These are phyloP conservation scores for Macropis europaea DNA, from an alignment of 2,888 invertebrate species.

Conservation along the genomic window DNA sequence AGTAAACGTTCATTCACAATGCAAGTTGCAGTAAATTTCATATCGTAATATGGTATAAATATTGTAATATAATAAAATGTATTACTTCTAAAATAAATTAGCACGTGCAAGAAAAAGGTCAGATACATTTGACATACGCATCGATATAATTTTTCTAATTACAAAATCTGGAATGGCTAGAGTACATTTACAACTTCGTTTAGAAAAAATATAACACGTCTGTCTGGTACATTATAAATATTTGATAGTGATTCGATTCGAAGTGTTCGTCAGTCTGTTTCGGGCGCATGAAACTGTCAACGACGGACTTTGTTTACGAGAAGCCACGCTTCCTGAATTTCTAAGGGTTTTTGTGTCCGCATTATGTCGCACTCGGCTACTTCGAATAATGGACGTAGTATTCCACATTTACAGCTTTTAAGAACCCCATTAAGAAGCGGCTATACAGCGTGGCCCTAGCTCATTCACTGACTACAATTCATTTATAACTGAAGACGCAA, in stretches of 20 bases:
- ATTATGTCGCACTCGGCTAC: background rate
- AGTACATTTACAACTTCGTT: no score
- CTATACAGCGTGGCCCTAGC: background rate
- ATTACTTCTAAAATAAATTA: no score
- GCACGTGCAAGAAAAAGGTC: no score
- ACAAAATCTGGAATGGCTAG: no score
- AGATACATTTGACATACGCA: no score
- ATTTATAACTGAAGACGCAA: background rate
- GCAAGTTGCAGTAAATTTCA: no score
- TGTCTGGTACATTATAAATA: background rate
- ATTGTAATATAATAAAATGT: no score
- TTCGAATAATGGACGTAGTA: background rate
- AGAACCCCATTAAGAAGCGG: background rate
- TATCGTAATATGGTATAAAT: no score
- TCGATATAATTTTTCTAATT: no score
- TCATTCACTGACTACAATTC: background rate
- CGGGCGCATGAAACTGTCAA: background rate
- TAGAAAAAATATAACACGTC: no score
- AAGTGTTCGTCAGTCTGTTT: background rate
- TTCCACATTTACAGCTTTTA: background rate
- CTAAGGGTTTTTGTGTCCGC: slow-evolving; percentile 1
- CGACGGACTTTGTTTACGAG: slow-evolving; percentile 3
- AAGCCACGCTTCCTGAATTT: slow-evolving; percentile 17
- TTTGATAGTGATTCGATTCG: no score
- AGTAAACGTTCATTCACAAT: no score